Evolutionary conservation across 64 coral and sea anemone genomes (phyloP).

Genomic region (Cladopsammia gracilis): DNA sequence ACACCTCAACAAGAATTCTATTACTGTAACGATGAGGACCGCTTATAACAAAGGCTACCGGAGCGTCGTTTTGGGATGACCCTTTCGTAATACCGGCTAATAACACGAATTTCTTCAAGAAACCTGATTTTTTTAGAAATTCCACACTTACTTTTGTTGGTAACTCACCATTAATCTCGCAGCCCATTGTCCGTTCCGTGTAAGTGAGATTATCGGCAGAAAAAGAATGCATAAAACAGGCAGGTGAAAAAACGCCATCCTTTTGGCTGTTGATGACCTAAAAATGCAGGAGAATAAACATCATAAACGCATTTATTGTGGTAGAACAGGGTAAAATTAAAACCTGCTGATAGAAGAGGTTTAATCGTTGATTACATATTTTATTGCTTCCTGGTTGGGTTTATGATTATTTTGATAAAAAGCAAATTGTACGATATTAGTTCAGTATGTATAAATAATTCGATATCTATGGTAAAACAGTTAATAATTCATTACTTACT

Average conservation of each 20-base stretch:
- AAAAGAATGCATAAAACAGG: constrained; percentile 97
- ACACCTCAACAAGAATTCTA: too few species aligned
- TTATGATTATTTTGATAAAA: too few species aligned
- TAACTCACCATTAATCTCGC: constrained; percentile 85
- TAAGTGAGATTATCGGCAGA: constrained; percentile 73
- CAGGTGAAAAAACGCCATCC: constrained; percentile 96
- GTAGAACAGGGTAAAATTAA: too few species aligned
- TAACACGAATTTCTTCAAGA: too few species aligned
- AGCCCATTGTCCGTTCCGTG: constrained; percentile 75
- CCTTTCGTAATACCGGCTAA: too few species aligned
- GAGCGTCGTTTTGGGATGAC: too few species aligned
- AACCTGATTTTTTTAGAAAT: not conserved
- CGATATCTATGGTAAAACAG: not conserved
- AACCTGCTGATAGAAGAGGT: too few species aligned
- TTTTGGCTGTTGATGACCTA: constrained; percentile 85
- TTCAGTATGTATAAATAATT: not conserved
- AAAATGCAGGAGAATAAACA: not conserved
- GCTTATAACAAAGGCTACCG: too few species aligned
- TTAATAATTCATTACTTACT: constrained; percentile 33
- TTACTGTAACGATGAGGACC: too few species aligned
- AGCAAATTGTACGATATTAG: too few species aligned
- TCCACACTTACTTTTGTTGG: not conserved
- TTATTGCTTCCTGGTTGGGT: too few species aligned
- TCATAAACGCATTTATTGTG: not conserved
- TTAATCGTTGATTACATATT: too few species aligned